A percentile compares a stretch with the other conserved stretches of the same genome.
These are phyloP conservation scores for Cyrtonyx montezumae DNA, from an alignment of 2,113 vertebrate genomes.

Conservation along the genomic window DNA sequence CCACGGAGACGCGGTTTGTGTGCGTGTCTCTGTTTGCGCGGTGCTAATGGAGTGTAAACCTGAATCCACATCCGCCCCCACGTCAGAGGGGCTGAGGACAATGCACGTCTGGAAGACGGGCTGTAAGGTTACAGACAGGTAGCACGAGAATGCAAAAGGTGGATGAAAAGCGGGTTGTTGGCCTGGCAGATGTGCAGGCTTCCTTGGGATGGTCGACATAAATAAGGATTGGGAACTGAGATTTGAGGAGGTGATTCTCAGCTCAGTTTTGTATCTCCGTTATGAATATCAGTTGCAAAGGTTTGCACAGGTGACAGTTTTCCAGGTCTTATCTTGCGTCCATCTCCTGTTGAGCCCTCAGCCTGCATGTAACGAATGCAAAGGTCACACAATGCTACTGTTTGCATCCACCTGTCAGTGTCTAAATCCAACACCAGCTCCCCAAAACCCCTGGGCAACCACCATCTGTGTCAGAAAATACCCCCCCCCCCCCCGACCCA, in stretches of 20 bases:
- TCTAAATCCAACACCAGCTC: background rate
- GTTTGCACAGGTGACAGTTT: conserved; percentile 23
- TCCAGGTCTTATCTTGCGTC: conserved; percentile 2
- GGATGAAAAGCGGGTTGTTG: background rate
- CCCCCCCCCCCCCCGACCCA: no score
- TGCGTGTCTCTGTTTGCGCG: background rate
- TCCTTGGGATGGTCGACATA: background rate
- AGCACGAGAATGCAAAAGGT: background rate
- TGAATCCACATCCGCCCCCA: background rate
- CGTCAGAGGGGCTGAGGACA: background rate
- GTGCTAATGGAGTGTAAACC: background rate
- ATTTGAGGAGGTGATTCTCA: background rate
- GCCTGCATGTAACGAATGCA: background rate
- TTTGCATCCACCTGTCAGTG: background rate
- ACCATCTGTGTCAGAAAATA: background rate
- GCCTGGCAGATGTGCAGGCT: background rate
- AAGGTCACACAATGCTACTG: background rate
- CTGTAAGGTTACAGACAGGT: background rate
- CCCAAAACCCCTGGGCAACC: background rate
- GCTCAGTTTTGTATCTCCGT: background rate
- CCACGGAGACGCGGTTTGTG: background rate
- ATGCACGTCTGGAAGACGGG: background rate
- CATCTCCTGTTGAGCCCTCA: background rate
- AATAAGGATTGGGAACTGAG: background rate
- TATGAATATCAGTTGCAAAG: background rate